Conservation (phyloP, 2,797 vertebrate species). For the Podarcis siculus region DNA sequence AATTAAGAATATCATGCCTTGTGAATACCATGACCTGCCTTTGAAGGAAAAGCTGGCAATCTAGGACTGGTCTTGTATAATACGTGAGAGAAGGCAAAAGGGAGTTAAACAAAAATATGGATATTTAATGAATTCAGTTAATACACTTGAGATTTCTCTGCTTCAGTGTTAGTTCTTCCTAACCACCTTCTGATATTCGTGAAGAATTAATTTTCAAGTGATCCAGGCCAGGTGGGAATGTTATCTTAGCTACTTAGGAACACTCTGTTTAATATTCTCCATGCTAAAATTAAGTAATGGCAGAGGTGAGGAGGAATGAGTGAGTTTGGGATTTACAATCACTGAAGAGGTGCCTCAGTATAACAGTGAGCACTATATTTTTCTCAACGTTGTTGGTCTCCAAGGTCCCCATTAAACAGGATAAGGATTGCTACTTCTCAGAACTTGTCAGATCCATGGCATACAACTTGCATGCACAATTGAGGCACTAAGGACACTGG, state of each 20-base stretch:
- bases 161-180: constrained; percentile 35
- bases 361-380: constrained; percentile 32
- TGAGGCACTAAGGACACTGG: constrained; percentile 47
- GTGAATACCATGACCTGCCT: constrained; percentile 34
- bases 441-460: constrained; percentile 55
- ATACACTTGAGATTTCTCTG: constrained; percentile 25
- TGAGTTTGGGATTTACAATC: constrained; percentile 19
- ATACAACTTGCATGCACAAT: constrained; percentile 49
- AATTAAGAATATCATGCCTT: background rate
- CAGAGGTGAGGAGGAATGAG: background rate
- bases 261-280: constrained; percentile 38
- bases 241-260: constrained; percentile 46
- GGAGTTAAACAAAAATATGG: constrained; percentile 33
- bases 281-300: constrained; percentile 41
- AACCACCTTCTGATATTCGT: constrained; percentile 44
- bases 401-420: constrained; percentile 67
- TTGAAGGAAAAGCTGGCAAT: constrained; percentile 48
- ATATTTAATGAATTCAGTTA: constrained; percentile 36
- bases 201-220: constrained; percentile 48
- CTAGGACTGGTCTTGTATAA: constrained; percentile 38
- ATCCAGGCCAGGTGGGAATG: constrained; percentile 26
- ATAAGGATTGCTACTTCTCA: constrained; percentile 52
- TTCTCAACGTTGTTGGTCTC: constrained; percentile 51
- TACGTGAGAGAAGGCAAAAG: background rate
- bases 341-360: constrained; percentile 18